Percentiles rank a stretch among this genome's conserved stretches.
Evolutionary conservation across 2,113 vertebrate genomes (phyloP).

Genomic region (Panurus biarmicus): DNA sequence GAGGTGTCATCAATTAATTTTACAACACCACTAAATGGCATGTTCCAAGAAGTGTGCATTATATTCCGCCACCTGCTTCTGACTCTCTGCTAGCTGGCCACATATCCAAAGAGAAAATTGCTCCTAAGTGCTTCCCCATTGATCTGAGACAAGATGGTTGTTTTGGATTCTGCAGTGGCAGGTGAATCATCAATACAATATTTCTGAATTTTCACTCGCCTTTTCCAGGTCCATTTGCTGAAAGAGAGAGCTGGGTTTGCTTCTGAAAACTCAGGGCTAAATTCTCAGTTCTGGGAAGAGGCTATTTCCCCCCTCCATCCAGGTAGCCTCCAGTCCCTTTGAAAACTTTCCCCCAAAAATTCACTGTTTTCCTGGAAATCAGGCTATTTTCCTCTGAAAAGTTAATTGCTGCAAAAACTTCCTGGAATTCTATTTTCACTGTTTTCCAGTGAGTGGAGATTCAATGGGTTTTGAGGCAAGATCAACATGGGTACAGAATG

Average conservation of each 20-base stretch:
- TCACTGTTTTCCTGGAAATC: background rate
- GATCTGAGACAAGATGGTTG: background rate
- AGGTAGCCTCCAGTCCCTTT: background rate
- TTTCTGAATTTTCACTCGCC: background rate
- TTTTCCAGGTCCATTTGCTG: background rate
- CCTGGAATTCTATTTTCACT: background rate
- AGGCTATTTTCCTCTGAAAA: background rate
- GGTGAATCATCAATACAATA: background rate
- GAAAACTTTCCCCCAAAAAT: background rate
- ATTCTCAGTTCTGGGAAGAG: background rate
- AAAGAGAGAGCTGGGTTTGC: background rate
- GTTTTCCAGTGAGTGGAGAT: background rate
- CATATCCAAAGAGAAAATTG: slow-evolving; percentile 48
- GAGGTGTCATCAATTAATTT: background rate
- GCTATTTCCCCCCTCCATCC: background rate
- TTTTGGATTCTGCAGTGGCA: background rate
- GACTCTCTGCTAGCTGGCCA: background rate
- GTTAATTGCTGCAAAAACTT: background rate
- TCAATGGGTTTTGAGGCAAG: background rate
- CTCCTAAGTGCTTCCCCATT: slow-evolving; percentile 20
- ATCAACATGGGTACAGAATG: background rate
- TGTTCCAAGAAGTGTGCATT: background rate
- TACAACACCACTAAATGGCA: background rate
- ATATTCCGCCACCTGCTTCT: background rate
- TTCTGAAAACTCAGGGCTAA: background rate